Base-by-base conservation (phyloP, 1,140 invertebrate species). In the Cepaea nemoralis region DNA sequence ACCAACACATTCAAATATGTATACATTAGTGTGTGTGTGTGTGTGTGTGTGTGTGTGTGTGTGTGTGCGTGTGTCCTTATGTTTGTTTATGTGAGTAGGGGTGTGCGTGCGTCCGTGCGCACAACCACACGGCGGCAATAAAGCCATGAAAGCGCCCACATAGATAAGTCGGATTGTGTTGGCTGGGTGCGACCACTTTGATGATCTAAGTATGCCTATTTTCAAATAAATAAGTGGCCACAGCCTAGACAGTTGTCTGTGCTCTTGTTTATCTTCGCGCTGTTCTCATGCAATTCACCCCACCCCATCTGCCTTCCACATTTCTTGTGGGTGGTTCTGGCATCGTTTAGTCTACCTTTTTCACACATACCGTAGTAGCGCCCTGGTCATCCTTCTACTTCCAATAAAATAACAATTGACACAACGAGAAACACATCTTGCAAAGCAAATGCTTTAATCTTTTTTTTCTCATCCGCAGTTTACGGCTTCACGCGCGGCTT, bases 391-490 rank as follows among this genome's bases (percentile, higher is more conserved):
- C 27, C 59, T 2, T 31, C n/a, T 63, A 63, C n/a, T 63, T 31
- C 59, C 5, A 55, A 22, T 14, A 63, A 31, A 63, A 63, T 31
- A 63, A 63, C 59, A 63, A 31, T 63, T 63, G 59, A 63, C 59
- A 63, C 27, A 63, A 31, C 19, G n/a, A 33, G 71, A 74, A 74
- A 74, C 42, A 74, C 40, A 45, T 74, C n/a, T 74, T 74, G 50
- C 19, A 50, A 70, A 42, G 69, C n/a, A 69, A n/a, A 16, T 35
- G 27, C 27, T 74, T 48, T 74, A 74, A 74, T 45, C 71, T 40
- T 45, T 40, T 45, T 74, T 33, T 74, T 48, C 27, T 45, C 71
- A 39, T 1, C 42, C 40, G 40, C 27, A 45, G 39, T 74, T 74
- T 70, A 40, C 39, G 24, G 40, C 69, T 42, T 74, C 71, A 74